Conservation (phyloP, 2,797 vertebrate genomes). For the Phrynocephalus forsythii region DNA sequence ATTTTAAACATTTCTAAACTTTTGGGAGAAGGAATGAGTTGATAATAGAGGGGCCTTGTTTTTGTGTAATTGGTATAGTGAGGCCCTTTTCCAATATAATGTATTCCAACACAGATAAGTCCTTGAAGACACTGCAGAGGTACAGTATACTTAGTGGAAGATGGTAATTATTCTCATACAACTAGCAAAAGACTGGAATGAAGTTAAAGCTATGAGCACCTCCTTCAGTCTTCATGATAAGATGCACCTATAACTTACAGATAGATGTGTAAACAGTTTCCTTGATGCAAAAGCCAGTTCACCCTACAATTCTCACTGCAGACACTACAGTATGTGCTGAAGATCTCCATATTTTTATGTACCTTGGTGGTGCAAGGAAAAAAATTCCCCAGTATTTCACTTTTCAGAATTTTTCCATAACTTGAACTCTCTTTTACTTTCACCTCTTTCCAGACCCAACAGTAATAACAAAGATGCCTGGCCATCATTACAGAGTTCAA, state of each 20-base stretch:
- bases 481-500: conserved; percentile 92
- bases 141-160: background rate
- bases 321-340: conserved; percentile 19
- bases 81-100: conserved; percentile 17
- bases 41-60: conserved; percentile 14
- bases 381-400: conserved; percentile 57
- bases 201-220: conserved; percentile 6
- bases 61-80: conserved; percentile 8
- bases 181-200: background rate
- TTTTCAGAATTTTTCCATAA: conserved; percentile 69
- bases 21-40: conserved; percentile 12
- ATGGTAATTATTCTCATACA: conserved; percentile 1
- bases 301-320: conserved; percentile 20
- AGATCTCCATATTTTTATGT: conserved; percentile 23
- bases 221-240: conserved; percentile 11
- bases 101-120: conserved; percentile 1
- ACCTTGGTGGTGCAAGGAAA: conserved; percentile 61
- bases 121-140: conserved; percentile 1
- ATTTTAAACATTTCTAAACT: conserved; percentile 14
- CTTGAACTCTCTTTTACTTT: conserved; percentile 72
- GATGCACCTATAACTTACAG: conserved; percentile 18
- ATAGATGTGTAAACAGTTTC: conserved; percentile 28
- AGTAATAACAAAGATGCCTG: conserved; percentile 93
- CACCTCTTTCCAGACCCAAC: conserved; percentile 85
- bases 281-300: conserved; percentile 40